phyloP scores from a whole-genome alignment of 1,140 invertebrate genomes.

The Vollenhovia emeryi region DNA sequence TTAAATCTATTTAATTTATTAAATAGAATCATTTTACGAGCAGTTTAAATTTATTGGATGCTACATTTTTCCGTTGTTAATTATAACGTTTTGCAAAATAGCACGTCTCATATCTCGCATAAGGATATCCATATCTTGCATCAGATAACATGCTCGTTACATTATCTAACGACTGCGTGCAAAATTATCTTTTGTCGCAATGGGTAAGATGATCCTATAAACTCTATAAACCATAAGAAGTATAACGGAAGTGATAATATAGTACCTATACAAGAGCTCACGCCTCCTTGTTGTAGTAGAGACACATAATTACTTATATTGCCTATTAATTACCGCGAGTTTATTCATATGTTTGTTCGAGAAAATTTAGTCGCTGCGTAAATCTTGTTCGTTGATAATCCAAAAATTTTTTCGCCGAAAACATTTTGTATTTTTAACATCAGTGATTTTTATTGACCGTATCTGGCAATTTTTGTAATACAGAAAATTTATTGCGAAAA shows the following conservation, averaged over 20 bases:
- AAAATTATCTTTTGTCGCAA: slow-evolving; percentile 13
- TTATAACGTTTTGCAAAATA: slow-evolving; percentile 6
- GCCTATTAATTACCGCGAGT: too few species aligned
- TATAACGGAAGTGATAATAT: background rate
- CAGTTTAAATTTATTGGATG: background rate
- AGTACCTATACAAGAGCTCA: background rate
- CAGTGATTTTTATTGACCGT: too few species aligned
- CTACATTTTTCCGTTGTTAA: background rate
- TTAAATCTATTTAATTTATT: background rate
- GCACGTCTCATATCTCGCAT: background rate
- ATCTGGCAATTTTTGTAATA: too few species aligned
- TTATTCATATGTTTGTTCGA: background rate
- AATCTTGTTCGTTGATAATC: too few species aligned
- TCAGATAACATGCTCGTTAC: slow-evolving; percentile 8
- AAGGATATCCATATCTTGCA: background rate
- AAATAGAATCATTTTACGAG: background rate
- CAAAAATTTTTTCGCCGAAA: background rate
- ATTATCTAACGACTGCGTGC: slow-evolving; percentile 3
- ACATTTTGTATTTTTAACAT: background rate
- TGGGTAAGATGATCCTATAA: slow-evolving; percentile 9
- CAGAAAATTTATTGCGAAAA: too few species aligned
- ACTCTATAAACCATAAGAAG: background rate
- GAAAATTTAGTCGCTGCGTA: background rate
- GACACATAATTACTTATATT: too few species aligned
- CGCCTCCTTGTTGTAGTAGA: background rate